phyloP scores from a whole-genome alignment of 2,797 vertebrate species.

The Monodelphis domestica region DNA sequence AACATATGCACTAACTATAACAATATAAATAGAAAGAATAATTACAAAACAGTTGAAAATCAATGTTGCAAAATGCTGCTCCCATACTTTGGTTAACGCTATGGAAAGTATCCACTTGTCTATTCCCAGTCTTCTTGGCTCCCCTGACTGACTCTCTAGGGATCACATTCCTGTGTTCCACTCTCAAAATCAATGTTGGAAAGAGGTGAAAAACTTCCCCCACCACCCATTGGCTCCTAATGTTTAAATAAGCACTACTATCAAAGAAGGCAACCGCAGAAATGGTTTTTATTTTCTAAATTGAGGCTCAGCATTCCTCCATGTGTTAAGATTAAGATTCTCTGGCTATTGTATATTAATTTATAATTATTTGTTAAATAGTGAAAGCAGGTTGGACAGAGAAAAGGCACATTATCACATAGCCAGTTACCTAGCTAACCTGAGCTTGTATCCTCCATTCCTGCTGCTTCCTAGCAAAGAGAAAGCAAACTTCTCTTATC shows the following conservation, averaged over 20 bases:
- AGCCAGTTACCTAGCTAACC: too few species aligned
- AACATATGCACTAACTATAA: too few species aligned
- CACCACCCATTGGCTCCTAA: not conserved
- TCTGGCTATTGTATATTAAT: too few species aligned
- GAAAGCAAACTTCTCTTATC: too few species aligned
- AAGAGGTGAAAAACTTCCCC: not conserved
- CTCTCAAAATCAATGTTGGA: not conserved
- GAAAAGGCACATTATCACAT: too few species aligned
- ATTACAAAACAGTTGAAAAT: not conserved
- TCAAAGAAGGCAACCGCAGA: not conserved
- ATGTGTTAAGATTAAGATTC: too few species aligned
- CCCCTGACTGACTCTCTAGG: not conserved
- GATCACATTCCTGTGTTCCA: not conserved
- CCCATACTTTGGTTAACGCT: not conserved
- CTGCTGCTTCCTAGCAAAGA: too few species aligned
- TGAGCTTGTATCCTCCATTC: too few species aligned
- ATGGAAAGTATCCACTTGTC: not conserved
- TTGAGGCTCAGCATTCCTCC: not conserved
- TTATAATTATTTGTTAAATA: too few species aligned
- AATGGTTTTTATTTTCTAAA: not conserved
- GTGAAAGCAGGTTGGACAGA: too few species aligned
- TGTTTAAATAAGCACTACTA: not conserved
- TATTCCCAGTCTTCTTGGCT: not conserved
- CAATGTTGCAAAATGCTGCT: not conserved
- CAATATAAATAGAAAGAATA: not conserved